Percentiles rank a stretch among this genome's conserved stretches.
These are phyloP conservation scores for Alcis repandata DNA, from an alignment of 2,888 invertebrate genomes.

Conservation along the genomic window DNA sequence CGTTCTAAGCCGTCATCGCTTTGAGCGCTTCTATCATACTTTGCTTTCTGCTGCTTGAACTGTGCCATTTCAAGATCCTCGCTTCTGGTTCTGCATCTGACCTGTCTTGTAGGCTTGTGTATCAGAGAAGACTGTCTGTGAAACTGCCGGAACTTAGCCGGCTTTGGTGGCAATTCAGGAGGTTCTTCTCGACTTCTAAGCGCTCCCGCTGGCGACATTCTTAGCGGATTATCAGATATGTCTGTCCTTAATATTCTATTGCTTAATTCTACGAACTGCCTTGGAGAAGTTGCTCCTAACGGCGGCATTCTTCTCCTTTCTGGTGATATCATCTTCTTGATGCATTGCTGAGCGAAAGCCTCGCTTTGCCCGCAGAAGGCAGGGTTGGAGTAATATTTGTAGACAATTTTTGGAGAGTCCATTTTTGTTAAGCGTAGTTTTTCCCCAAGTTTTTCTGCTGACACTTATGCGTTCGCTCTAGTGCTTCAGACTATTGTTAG, in stretches of 20 bases:
- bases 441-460: conserved; percentile 61
- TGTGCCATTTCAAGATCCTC: conserved; percentile 84
- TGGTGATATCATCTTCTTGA: conserved; percentile 66
- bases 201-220: conserved; percentile 68
- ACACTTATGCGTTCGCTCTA: too few relatives aligned
- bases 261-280: conserved; percentile 66
- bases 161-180: conserved; percentile 80
- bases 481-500: too few relatives aligned
- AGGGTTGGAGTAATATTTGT: conserved; percentile 92
- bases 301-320: conserved; percentile 74
- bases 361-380: conserved; percentile 93
- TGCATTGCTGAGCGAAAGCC: conserved; percentile 56
- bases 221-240: conserved; percentile 80
- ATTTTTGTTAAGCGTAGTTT: conserved; percentile 69
- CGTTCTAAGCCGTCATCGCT: conserved; percentile 73
- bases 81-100: conserved; percentile 71
- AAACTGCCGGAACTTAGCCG: conserved; percentile 73
- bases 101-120: conserved; percentile 79
- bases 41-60: conserved; percentile 63
- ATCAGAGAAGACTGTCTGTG: conserved; percentile 80
- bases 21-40: conserved; percentile 69
- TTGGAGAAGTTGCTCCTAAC: conserved; percentile 79
- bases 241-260: conserved; percentile 80
- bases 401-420: conserved; percentile 84
- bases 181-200: conserved; percentile 69